Evolutionary conservation across 2,797 vertebrate genomes (phyloP), one percentile per base, ranked within the genome.

Genomic region (Arremon aurantiirostris): DNA sequence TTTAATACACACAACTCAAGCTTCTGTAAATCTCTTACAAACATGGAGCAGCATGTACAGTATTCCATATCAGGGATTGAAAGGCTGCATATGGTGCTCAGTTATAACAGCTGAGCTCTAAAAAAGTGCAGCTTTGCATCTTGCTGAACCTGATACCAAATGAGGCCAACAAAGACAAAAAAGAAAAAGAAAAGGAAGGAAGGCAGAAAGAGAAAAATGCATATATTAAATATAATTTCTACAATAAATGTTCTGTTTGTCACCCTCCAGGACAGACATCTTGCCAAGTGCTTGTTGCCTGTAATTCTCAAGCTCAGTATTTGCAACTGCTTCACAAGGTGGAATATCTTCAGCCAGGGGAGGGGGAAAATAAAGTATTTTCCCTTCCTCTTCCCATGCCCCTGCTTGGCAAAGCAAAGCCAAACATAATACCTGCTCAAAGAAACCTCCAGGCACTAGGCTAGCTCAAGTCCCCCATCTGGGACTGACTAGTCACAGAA

Each of bases 51-150:
- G 96, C 95, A 96, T 95, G 98, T 97, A 97, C 96, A 91, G 73
- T 92, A 97, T 97, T 96, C 97, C 96, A 86, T 94, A 97, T 96
- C 94, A 86, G 95, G 96, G 95, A 96, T 83, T 96, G 97, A 97
- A 97, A 98, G 96, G 97, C 97, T 98, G 96, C 98, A 98, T 97
- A 98, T 98, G 98, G 97, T 84, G 91, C 97, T 97, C 61, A 78
- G 97, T 96, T 97, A 94, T 93, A 96, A 97, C 97, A 98, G 97
- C 97, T 97, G 97, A 98, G 97, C 97, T 97, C 97, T 90, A 91
- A 97, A 97, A 97, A 96, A 96, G 93, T 95, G 93, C 95, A 93
- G 97, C 95, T 97, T 97, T 97, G 97, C 96, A 97, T 97, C 96
- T 97, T 95, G 66, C 93, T 93, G 96, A 97, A 97, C 95, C 91